Base-by-base conservation (phyloP, 2,113 vertebrate genomes). In the Centropus bengalensis region DNA sequence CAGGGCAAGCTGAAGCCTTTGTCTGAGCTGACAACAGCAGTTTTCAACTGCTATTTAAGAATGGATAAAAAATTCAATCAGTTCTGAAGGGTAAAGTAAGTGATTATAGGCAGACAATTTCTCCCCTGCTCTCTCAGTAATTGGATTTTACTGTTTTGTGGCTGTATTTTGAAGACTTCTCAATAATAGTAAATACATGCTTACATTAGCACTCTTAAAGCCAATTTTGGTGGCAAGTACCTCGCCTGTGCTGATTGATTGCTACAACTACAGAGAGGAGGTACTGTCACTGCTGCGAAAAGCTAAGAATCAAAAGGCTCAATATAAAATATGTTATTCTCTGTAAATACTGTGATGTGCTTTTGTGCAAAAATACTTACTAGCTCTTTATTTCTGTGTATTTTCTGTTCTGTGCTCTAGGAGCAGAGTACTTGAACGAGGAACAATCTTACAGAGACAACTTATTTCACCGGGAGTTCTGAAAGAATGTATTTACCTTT, bases 211-310 rank as follows among this genome's bases (percentile, higher is more conserved):
- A 1, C 14, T 40, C 45, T 81, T 75, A 64, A 71, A 52, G 32
- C 32, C 63, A 26, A 1, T 88, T 81, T 70, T 56, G 64, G 55
- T 86, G 42, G 16, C 33, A 47, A 3, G 22, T 47, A 15, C 47
- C 26, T 81, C 70, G 27, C 12, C 22, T 23, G 54, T 22, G 18
- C 30, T 69, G 59, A 80, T 40, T 69, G 32, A 80, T 40, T 69
- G 32, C 44, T 89, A 11, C 44, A n/a, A 11, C 28, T 60, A 38
- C 33, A 19, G 15, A 70, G 24, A 78, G 14, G 47, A 81, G 15
- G 14, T n/a, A 42, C 23, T 63, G 19, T 62, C 52, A 55, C 18
- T 52, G 52, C 55, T 0, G 0, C 10, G 4, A 32, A 55, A 69
- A 64, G 44, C 14, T 51, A 12, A 68, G 42, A 21, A 85, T 73